Conservation (phyloP, 2,797 vertebrate genomes). For the Gila robusta region DNA sequence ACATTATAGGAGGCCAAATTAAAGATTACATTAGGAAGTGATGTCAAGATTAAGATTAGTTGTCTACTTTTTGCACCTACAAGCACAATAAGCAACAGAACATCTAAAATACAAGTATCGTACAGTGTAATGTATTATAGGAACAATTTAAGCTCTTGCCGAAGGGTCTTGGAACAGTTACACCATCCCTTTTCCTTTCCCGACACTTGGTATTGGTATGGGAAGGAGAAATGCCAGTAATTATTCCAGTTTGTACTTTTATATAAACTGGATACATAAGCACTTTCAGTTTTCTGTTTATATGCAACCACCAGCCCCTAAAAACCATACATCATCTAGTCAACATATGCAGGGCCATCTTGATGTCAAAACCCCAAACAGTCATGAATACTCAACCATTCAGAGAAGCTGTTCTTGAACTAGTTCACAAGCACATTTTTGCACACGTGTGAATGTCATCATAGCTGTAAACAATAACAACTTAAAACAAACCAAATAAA, state of each 20-base stretch:
- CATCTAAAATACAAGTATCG: not conserved
- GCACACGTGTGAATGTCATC: not conserved
- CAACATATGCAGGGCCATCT: constrained; percentile 74
- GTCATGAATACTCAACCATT: constrained; percentile 52
- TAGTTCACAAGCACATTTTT: not conserved
- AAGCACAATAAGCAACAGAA: not conserved
- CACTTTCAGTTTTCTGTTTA: constrained; percentile 42
- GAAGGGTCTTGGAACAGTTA: constrained; percentile 3
- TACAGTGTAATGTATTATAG: not conserved
- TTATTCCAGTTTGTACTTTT: constrained; percentile 17
- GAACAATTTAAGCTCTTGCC: not conserved
- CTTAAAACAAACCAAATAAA: not conserved
- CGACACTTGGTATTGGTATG: not conserved
- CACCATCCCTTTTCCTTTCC: not conserved
- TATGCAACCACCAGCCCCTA: constrained; percentile 36
- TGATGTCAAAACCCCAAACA: constrained; percentile 78
- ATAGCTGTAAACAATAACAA: not conserved
- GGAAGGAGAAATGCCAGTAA: constrained; percentile 14
- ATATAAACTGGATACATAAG: constrained; percentile 39
- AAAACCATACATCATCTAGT: constrained; percentile 60
- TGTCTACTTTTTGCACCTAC: not conserved
- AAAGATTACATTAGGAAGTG: not conserved
- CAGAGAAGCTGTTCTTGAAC: constrained; percentile 56
- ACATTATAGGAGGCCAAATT: not conserved
- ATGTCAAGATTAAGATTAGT: not conserved